Evolutionary conservation across 2,113 vertebrate genomes (phyloP).

Genomic region (Falcunculus frontatus): DNA sequence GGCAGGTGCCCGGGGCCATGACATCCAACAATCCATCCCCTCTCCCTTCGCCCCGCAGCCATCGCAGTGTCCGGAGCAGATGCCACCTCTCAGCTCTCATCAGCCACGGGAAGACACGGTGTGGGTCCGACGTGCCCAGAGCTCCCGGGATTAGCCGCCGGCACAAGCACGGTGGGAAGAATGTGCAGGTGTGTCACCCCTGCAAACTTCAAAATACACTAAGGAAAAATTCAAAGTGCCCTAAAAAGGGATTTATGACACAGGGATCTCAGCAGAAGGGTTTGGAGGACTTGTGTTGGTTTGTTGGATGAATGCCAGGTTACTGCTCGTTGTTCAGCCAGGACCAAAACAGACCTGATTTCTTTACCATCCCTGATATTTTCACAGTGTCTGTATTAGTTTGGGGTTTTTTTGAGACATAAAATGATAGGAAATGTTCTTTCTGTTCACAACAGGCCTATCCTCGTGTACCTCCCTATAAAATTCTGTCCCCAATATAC

Average conservation of each 20-base stretch:
- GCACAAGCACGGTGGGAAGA: accelerated
- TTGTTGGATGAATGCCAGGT: background rate
- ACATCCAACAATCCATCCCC: background rate
- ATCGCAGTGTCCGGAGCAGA: background rate
- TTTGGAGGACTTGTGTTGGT: background rate
- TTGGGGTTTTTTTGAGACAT: background rate
- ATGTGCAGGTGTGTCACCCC: background rate
- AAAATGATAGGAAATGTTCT: background rate
- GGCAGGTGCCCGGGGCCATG: constrained; percentile 16
- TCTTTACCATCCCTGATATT: background rate
- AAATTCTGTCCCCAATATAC: background rate
- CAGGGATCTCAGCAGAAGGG: background rate
- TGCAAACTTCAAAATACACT: background rate
- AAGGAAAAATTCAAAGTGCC: background rate
- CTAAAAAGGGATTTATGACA: background rate
- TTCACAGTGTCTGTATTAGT: background rate
- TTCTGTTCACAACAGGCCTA: background rate
- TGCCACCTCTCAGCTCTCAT: constrained; percentile 61
- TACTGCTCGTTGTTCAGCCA: background rate
- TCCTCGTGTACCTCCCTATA: accelerated
- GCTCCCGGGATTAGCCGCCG: background rate
- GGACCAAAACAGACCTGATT: background rate
- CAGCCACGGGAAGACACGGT: background rate
- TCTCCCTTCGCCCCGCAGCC: background rate
- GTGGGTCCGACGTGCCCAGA: background rate